Evolutionary conservation across 2,113 vertebrate genomes (phyloP), one percentile per base, ranked within the genome.

Genomic region (Neomonachus schauinslandi): DNA sequence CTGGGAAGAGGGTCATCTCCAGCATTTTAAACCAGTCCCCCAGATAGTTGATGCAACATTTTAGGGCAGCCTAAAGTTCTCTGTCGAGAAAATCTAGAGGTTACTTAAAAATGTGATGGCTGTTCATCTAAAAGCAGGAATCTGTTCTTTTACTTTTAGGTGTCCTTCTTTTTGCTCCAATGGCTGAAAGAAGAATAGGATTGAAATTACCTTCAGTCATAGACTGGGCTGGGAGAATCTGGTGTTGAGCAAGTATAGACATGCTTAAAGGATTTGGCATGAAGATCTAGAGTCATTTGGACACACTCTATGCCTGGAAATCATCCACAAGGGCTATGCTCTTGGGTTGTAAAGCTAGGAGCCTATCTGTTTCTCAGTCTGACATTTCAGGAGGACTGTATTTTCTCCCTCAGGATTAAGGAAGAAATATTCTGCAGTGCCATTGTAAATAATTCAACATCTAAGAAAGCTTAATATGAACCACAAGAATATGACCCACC

Each of bases 391-490:
- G 57, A 92, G n/a, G 77, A 92, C 61, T 61, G 19, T 81, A 89
- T 91, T 96, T 89, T 91, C 49, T 88, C 49, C 10, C 69, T 97
- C 28, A 94, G 89, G 49, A 94, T 96, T 94, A 95, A 97, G 76
- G 39, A 76, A 96, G 65, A 95, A 91, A 91, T 95, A 86, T 61
- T 93, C 53, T 36, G 6, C 33, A 87, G 24, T 14, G 63, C 57
- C 46, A 81, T 90, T 53, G 90, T 96, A 94, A 95, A 97, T 90
- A 96, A 97, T 98, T 93, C 71, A 97, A 90, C 95, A 81, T 77
- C 55, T 21, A 80, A 93, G 76, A 61, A 2, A 67, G 57, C 19
- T 90, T 95, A 92, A 95, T 61, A 24, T 28, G 31, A 95, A 79
- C 33, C 21, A 4, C 82, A 88, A 92, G 74, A 94, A 65, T 82